Base-by-base conservation (phyloP, 2,888 invertebrate genomes). In the Thymelicus acteon region DNA sequence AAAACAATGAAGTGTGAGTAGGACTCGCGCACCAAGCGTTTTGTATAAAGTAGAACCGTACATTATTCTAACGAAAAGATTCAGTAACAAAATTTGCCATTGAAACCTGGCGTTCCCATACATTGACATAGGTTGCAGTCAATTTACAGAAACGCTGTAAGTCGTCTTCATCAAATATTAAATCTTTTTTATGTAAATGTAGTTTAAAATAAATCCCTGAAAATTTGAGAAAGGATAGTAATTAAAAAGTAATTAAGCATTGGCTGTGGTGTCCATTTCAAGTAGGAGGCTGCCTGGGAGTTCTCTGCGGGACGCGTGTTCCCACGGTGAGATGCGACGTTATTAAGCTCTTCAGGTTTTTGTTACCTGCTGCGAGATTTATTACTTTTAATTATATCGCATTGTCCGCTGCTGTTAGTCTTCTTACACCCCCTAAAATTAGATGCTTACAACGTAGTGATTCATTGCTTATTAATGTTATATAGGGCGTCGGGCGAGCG, bases 351-450 rank as follows among this genome's bases (percentile, higher is more conserved):
- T 90, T 90, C 90, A 87, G 87, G 88, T 91, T 92, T 91, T 91
- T 92, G 92, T 91, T 91, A 88, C 92, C 92, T 88, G 91, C 89
- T 82, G 91, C 77, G 92, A 93, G 93, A 93, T 93, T 93, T 93
- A 93, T 93, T 91, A 92, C 92, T 92, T 93, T 93, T 93, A 93
- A 93, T 93, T 93, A 93, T 91, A 90, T 90, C 89, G 90, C 91
- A 92, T 92, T 93, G 92, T 92, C 87, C 89, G 87, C 85, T 76
- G 79, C 83, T 85, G 85, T 84, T 88, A 86, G 86, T 86, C 88
- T 85, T 89, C 90, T 90, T 83, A 82, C 80, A 83, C 82, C 84
- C 83, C 81, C 86, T 85, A 88, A 89, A 91, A 91, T 91, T 89
- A 90, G 87, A 90, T 87, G 85, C 87, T 87, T 82, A 85, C 82